phyloP scores from a whole-genome alignment of 2,113 vertebrate genomes.

The Serilophus lunatus region DNA sequence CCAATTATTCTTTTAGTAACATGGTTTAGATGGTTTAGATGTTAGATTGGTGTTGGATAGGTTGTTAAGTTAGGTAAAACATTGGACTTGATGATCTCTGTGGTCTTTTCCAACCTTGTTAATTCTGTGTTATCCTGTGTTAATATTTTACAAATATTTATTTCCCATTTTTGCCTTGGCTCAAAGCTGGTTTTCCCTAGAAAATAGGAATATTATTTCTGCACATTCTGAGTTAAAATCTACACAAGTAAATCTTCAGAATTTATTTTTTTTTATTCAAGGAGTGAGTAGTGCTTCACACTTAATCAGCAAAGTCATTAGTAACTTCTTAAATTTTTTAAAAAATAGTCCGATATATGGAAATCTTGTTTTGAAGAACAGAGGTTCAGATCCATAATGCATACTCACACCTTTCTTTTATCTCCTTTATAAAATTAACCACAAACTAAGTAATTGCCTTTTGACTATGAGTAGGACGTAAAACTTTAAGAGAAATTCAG shows the following conservation, averaged over 20 bases:
- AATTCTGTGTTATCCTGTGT: too few species aligned
- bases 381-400: background rate
- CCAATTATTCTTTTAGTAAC: rapidly evolving
- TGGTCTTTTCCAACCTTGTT: too few species aligned
- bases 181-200: too few species aligned
- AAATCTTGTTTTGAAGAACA: background rate
- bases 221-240: background rate
- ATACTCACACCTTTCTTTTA: background rate
- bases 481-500: background rate
- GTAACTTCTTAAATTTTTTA: background rate
- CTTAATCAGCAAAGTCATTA: background rate
- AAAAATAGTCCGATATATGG: background rate
- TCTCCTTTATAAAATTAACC: background rate
- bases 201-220: background rate
- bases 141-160: background rate
- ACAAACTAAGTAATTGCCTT: background rate
- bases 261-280: background rate
- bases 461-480: background rate
- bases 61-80: too few species aligned
- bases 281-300: background rate
- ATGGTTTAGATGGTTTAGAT: too few species aligned
- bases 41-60: too few species aligned
- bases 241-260: background rate
- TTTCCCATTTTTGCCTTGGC: background rate
- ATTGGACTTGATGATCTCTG: too few species aligned